These are phyloP conservation scores for Eilema depressum DNA, from an alignment of 2,888 invertebrate species.

Conservation along the genomic window DNA sequence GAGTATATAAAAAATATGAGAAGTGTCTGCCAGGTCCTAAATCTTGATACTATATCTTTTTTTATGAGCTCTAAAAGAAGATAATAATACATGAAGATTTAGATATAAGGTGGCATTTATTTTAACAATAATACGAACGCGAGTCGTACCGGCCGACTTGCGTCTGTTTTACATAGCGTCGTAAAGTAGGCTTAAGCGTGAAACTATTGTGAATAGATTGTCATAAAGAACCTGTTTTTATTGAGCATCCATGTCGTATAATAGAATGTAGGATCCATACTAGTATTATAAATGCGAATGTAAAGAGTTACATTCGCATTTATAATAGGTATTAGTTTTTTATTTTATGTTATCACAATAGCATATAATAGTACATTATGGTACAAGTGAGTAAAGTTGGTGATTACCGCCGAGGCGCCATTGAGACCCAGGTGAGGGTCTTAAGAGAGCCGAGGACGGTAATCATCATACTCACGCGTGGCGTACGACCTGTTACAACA, in stretches of 20 bases:
- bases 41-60: background rate
- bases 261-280: background rate
- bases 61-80: conserved; percentile 3
- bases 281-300: no score
- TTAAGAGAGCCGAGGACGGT: no score
- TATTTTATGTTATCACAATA: no score
- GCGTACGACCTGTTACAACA: no score
- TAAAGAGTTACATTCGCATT: no score
- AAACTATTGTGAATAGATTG: background rate
- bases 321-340: no score
- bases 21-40: background rate
- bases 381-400: no score
- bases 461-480: no score
- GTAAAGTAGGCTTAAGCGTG: background rate
- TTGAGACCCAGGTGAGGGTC: no score
- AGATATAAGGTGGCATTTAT: background rate
- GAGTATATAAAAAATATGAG: background rate
- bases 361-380: no score
- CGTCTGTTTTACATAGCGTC: background rate
- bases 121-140: conserved; percentile 6
- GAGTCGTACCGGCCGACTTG: background rate
- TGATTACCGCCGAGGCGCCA: no score
- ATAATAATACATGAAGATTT: background rate
- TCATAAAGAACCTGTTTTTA: background rate
- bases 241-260: background rate